Percentiles rank a stretch among this genome's conserved stretches.
Evolutionary conservation across 2,888 invertebrate genomes (phyloP).

Genomic region (Steinernema hermaphroditum): DNA sequence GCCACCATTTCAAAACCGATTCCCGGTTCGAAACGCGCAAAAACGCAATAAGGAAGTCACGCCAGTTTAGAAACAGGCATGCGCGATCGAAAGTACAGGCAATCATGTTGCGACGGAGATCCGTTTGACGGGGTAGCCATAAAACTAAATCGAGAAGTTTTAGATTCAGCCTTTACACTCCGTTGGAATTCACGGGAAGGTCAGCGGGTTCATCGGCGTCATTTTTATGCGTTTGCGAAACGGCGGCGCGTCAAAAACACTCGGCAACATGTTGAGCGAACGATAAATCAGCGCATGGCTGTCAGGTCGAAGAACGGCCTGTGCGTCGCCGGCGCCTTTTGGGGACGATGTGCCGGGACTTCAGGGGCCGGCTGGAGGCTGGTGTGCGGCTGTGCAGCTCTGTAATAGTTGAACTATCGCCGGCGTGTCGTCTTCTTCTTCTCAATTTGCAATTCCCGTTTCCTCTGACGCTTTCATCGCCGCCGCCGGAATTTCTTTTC

Average conservation of each 20-base stretch:
- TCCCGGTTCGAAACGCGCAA: background rate
- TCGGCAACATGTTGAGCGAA: background rate
- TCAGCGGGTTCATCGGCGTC: conserved; percentile 22
- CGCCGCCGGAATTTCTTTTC: background rate
- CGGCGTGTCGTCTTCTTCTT: background rate
- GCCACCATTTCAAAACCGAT: too few species aligned
- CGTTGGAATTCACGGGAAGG: background rate
- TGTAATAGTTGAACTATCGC: conserved; percentile 20
- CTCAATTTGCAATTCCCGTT: conserved; percentile 29
- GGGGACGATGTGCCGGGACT: background rate
- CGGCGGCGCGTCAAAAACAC: background rate
- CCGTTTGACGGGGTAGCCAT: background rate
- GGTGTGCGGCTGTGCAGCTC: background rate
- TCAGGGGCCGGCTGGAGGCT: too few species aligned
- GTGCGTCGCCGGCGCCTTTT: background rate
- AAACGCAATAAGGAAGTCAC: background rate
- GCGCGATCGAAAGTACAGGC: background rate
- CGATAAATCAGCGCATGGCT: background rate
- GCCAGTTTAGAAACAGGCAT: background rate
- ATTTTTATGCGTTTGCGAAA: conserved; percentile 21
- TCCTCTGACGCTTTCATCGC: conserved; percentile 26
- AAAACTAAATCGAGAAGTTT: conserved; percentile 15
- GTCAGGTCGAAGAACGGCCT: background rate
- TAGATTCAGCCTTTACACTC: conserved; percentile 11
- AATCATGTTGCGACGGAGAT: background rate